phyloP scores from a whole-genome alignment of 2,888 invertebrate genomes.

The Stictocephala bisonia region DNA sequence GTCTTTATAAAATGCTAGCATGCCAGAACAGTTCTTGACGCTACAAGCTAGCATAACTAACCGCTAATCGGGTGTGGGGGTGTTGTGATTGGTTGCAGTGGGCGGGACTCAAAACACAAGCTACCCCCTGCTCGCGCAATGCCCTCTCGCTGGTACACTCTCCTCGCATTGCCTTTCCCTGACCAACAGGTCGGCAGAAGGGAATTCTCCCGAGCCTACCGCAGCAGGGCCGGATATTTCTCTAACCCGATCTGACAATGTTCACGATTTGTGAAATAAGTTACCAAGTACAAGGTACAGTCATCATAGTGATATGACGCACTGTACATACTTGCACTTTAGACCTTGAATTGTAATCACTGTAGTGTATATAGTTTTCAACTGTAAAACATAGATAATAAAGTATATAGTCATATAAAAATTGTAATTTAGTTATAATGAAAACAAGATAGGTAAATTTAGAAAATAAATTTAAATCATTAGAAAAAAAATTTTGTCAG shows the following conservation, averaged over 20 bases:
- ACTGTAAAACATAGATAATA: no score
- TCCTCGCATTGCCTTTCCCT: conserved; percentile 91
- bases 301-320: conserved; percentile 11
- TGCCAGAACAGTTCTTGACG: no score
- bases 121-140: conserved; percentile 67
- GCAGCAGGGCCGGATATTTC: conserved; percentile 87
- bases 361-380: background rate
- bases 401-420: no score
- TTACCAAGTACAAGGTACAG: conserved; percentile 48
- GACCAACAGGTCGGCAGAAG: conserved; percentile 92
- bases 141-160: conserved; percentile 89
- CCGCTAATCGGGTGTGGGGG: no score
- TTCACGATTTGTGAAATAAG: conserved; percentile 35
- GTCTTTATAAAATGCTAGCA: no score
- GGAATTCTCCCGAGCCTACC: conserved; percentile 80
- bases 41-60: conserved; percentile 8
- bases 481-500: no score
- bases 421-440: no score
- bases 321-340: background rate
- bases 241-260: conserved; percentile 79
- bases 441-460: no score
- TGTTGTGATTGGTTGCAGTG: conserved; percentile 66
- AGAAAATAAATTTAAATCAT: no score
- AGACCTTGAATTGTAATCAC: background rate
- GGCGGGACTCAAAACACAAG: conserved; percentile 62